Evolutionary conservation across 2,888 invertebrate genomes (phyloP).

Genomic region (Allacma fusca): DNA sequence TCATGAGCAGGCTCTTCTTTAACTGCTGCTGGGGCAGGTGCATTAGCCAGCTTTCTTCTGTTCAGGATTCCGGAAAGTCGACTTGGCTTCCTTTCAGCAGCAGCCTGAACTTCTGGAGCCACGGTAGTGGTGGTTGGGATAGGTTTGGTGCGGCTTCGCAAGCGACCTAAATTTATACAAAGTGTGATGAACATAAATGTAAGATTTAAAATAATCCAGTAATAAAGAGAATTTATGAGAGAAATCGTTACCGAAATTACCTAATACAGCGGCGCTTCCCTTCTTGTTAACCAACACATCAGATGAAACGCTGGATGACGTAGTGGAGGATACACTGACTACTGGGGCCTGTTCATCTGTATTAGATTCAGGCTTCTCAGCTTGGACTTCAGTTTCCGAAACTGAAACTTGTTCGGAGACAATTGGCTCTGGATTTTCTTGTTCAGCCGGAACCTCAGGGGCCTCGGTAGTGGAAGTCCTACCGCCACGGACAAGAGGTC

Average conservation of each 20-base stretch:
- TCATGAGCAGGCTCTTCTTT: slow-evolving; percentile 32
- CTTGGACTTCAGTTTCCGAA: slow-evolving; percentile 32
- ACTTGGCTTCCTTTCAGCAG: slow-evolving; percentile 52
- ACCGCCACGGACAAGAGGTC: slow-evolving; percentile 31
- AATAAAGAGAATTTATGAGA: too few relatives aligned
- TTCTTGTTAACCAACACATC: slow-evolving; percentile 45
- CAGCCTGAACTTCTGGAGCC: slow-evolving; percentile 46
- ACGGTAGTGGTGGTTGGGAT: slow-evolving; percentile 50
- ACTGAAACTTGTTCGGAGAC: slow-evolving; percentile 42
- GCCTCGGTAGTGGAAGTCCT: slow-evolving; percentile 38
- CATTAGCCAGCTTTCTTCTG: slow-evolving; percentile 40
- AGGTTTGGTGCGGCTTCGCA: slow-evolving; percentile 52
- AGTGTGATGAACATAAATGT: too few relatives aligned
- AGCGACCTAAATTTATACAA: slow-evolving; percentile 49
- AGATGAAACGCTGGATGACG: slow-evolving; percentile 41
- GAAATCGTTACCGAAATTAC: too few relatives aligned
- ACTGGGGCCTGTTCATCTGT: slow-evolving; percentile 16
- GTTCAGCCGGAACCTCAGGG: slow-evolving; percentile 10
- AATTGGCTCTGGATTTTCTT: slow-evolving; percentile 40
- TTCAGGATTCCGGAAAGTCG: slow-evolving; percentile 56
- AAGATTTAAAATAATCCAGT: too few relatives aligned
- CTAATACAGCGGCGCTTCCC: slow-evolving; percentile 55
- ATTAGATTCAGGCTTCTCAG: slow-evolving; percentile 38
- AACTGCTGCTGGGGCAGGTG: background rate
- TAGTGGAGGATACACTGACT: slow-evolving; percentile 37